Evolutionary conservation across 2,797 vertebrate genomes (phyloP), one percentile per base, ranked within the genome.

Genomic region (Muraenolepis orangiensis): DNA sequence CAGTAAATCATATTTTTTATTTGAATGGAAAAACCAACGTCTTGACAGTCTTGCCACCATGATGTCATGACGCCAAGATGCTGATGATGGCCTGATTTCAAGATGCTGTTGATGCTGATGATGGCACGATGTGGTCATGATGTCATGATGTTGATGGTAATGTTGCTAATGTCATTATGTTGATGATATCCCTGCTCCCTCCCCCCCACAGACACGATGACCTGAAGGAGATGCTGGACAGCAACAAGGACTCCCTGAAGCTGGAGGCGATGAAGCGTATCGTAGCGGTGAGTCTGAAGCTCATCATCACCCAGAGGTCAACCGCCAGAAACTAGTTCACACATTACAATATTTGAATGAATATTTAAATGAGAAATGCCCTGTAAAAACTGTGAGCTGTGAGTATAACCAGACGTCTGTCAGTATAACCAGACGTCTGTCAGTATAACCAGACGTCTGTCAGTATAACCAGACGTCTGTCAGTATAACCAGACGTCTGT

Each of bases 201-300:
- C 18, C 11, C 28, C 64, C 4, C 51, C 11, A 18, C 79, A 99
- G 98, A 88, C 97, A 99, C 0, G 98, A 99, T 74, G 98, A 99
- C 93, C 89, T 99, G 85, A 99, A 99, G 87, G 98, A 99, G 90
- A 99, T 99, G 98, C 87, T 99, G 70, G 98, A 99, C 84, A 98
- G 96, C 91, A 99, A 99, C 91, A 99, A 99, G 85, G 98, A 99
- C 84, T 99, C 98, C 0, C 94, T 99, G 86, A 99, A 99, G 90
- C 94, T 99, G 87, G 98, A 99, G 87, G 98, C 98, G 64, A 99
- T 99, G 98, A 99, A 99, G 88, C 94, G 98, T 78, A 99, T 99
- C 0, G 97, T 99, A 72, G 98, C 98, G 67, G 98, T 99, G 83
- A 94, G 96, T 88, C 78, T 69, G 38, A 76, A 74, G 74, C 72